Evolutionary conservation across 1,140 invertebrate species (phyloP).

Genomic region (Pseudomyrmex gracilis): DNA sequence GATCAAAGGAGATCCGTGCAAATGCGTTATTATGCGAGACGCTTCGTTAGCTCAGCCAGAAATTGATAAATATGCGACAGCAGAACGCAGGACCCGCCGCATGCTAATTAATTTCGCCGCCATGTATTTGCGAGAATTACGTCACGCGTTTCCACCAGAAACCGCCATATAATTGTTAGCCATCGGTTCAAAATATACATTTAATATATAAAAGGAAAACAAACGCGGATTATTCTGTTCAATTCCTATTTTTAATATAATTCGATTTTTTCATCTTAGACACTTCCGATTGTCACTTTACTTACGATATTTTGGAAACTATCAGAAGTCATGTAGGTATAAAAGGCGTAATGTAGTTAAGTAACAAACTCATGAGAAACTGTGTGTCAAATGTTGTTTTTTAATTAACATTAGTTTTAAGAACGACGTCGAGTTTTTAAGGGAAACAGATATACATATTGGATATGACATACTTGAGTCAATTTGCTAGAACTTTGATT

Average conservation of each 20-base stretch:
- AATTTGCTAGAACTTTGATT: too few relatives aligned
- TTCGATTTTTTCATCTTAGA: background rate
- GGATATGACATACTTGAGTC: too few relatives aligned
- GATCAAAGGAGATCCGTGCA: slow-evolving; percentile 64
- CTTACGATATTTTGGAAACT: background rate
- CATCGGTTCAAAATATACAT: too few relatives aligned
- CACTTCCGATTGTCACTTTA: background rate
- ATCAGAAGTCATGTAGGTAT: background rate
- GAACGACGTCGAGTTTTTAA: too few relatives aligned
- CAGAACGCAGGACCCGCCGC: background rate
- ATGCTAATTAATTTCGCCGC: slow-evolving; percentile 22
- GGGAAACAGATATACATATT: too few relatives aligned
- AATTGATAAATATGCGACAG: slow-evolving; percentile 44
- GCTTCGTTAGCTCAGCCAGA: slow-evolving; percentile 3
- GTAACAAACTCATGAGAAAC: too few relatives aligned
- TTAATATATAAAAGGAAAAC: too few relatives aligned
- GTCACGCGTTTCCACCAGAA: background rate
- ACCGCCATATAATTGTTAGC: background rate
- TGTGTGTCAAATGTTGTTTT: too few relatives aligned
- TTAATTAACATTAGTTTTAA: too few relatives aligned
- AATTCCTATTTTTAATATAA: background rate
- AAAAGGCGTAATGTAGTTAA: too few relatives aligned
- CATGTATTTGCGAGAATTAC: slow-evolving; percentile 19
- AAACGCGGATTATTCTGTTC: slow-evolving; percentile 3
- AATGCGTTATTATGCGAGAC: slow-evolving; percentile 51